Percentiles rank a stretch among this genome's conserved stretches.
phyloP scores from a whole-genome alignment of 2,113 vertebrate genomes.

The Nyctibius bracteatus region DNA sequence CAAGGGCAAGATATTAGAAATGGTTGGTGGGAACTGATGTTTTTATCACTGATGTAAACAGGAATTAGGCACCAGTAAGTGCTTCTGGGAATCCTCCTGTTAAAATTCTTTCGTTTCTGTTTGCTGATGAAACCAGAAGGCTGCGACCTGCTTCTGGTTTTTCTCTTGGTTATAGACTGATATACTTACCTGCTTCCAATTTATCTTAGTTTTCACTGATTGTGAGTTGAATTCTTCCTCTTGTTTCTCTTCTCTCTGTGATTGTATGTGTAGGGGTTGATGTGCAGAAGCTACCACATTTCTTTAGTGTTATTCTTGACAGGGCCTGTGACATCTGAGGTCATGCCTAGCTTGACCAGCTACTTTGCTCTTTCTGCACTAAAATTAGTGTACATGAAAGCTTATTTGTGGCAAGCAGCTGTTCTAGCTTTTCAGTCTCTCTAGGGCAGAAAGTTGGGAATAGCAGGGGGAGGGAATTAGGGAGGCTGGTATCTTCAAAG shows the following conservation, averaged over 20 bases:
- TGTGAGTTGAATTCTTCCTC: not conserved
- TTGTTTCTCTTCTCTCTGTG: not conserved
- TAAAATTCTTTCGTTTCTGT: constrained; percentile 11
- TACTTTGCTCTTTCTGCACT: constrained; percentile 12
- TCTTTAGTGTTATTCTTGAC: not conserved
- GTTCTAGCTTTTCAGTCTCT: not conserved
- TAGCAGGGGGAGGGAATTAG: not conserved
- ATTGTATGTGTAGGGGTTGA: rapidly evolving
- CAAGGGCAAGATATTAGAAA: constrained; percentile 48
- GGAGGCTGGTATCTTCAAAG: not conserved
- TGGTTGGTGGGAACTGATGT: not conserved
- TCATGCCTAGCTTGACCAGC: not conserved
- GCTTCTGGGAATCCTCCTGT: not conserved
- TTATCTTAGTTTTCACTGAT: not conserved
- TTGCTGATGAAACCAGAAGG: not conserved
- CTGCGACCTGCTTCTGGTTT: not conserved
- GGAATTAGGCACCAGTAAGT: constrained; percentile 22
- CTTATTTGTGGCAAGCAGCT: constrained; percentile 48
- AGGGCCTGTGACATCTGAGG: not conserved
- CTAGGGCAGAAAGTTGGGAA: not conserved
- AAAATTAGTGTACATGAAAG: constrained; percentile 26
- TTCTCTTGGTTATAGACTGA: not conserved
- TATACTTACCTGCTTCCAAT: not conserved
- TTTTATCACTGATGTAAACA: constrained; percentile 42
- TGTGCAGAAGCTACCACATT: not conserved